A percentile compares a stretch with the other conserved stretches of the same genome.
phyloP scores from a whole-genome alignment of 2,113 vertebrate species.

The Istiophorus platypterus region DNA sequence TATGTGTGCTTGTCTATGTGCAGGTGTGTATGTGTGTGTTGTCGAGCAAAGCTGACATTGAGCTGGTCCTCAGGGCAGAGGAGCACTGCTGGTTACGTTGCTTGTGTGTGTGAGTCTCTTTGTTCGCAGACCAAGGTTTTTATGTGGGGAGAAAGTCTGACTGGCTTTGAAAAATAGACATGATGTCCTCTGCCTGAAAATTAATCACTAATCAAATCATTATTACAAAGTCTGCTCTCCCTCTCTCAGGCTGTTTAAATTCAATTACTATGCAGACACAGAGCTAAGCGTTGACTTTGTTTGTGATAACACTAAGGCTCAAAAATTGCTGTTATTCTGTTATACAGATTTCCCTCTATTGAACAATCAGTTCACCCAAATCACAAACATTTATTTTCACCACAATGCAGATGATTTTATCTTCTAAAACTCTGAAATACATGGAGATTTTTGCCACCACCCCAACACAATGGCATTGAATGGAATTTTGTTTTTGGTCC shows the following conservation, averaged over 20 bases:
- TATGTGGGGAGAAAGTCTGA: constrained; percentile 35
- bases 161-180: constrained; percentile 22
- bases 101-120: constrained; percentile 42
- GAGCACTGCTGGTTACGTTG: constrained; percentile 36
- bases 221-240: background rate
- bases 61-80: constrained; percentile 61
- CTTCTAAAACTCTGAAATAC: too few species aligned
- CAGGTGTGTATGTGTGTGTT: constrained; percentile 58
- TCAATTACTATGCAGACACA: background rate
- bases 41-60: constrained; percentile 75
- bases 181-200: background rate
- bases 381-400: background rate
- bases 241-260: background rate
- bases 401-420: background rate
- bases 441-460: too few species aligned
- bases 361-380: background rate
- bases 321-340: background rate
- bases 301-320: background rate
- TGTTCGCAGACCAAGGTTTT: constrained; percentile 20
- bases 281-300: background rate
- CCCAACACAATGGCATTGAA: too few species aligned
- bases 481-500: too few species aligned
- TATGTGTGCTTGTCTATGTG: constrained; percentile 47
- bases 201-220: background rate
- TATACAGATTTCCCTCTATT: background rate